Evolutionary conservation across 2,113 vertebrate genomes (phyloP).

Genomic region (Psilopsiagon aurifrons): DNA sequence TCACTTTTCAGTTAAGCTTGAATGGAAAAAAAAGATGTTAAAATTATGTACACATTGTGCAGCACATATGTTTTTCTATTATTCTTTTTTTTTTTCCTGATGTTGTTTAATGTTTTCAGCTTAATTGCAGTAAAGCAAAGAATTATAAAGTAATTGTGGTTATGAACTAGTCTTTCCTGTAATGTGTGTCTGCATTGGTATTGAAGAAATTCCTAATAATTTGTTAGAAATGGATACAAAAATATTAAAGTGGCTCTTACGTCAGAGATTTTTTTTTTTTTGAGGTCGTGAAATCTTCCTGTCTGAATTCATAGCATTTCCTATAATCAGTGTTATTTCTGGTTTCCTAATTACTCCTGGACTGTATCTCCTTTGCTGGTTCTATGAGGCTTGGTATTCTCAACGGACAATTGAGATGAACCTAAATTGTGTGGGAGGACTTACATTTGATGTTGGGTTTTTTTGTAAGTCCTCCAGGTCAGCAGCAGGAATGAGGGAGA

Average conservation of each 20-base stretch:
- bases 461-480: neutral
- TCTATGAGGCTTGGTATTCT: neutral
- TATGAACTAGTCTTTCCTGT: neutral
- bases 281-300: neutral
- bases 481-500: neutral
- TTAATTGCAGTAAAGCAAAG: neutral
- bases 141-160: neutral
- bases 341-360: neutral
- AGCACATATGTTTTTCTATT: neutral
- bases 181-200: neutral
- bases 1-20: neutral
- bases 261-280: neutral
- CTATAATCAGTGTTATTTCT: neutral
- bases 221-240: too few species aligned
- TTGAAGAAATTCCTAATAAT: neutral
- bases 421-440: neutral
- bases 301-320: neutral
- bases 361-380: neutral
- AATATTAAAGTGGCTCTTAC: neutral
- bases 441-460: neutral
- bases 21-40: neutral
- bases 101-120: neutral
- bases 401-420: neutral
- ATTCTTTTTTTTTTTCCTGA: neutral
- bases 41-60: rapidly evolving